Base-by-base conservation (phyloP, 64 coral and sea anemone genomes). In the Montipora foliosa region DNA sequence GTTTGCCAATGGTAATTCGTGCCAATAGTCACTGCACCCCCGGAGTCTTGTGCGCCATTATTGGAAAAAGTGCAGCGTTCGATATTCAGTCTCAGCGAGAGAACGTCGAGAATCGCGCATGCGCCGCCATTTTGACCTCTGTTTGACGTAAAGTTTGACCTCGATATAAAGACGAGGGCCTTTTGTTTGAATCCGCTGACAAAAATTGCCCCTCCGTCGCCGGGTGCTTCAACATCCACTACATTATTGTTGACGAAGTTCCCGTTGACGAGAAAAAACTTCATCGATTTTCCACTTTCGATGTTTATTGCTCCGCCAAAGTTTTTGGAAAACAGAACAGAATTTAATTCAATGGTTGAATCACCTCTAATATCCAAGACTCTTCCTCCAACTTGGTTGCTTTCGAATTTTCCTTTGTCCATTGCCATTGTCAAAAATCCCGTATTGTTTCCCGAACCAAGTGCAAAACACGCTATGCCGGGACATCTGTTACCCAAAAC, bases 131-230 rank as follows among this genome's bases (percentile, higher is more conserved):
- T 72, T n/a, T 6, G 7, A 11, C 62, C 82, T 5, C 1, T 13
- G n/a, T 86, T 86, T 7, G 82, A 86, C 6, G 2, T 47, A 20
- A 86, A 86, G 15, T 71, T 49, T 86, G 82, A 71, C 44, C 82
- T 46, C 45, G 66, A 50, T 66, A 86, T 20, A 37, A 68, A 86
- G 20, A 51, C 82, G 47, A 22, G 8, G 29, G 82, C 64, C 16
- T 13, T n/a, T 10, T 86, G 46, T 21, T 8, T 72, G 4, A 86
- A 71, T 71, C 66, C 66, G 17, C 66, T 86, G 66, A 86, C 82
- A 21, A 12, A 13, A 6, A 86, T 17, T 4, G 82, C 82, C n/a
- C 66, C 82, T 71, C 82, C 82, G 17, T 86, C 15, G 2, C 62
- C 17, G 1, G 8, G 3, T 0, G 44, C 12, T 19, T 49, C 16